A percentile compares a stretch with the other conserved stretches of the same genome.
Evolutionary conservation across 2,797 vertebrate genomes (phyloP).

Genomic region (Anguilla pacifica): DNA sequence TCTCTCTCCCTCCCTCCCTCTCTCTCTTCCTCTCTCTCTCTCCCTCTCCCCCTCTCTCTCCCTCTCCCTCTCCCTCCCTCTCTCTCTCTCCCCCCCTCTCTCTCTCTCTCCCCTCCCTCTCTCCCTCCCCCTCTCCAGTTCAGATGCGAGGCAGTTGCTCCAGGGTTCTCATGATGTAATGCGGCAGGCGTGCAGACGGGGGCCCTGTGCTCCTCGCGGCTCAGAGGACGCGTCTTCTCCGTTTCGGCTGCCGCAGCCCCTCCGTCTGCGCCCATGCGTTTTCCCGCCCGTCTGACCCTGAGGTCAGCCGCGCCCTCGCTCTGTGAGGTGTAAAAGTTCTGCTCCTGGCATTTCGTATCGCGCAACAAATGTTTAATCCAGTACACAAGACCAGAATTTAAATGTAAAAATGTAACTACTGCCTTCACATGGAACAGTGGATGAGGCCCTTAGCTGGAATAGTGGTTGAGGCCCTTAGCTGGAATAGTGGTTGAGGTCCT

Average conservation of each 20-base stretch:
- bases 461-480: too few relatives aligned
- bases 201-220: conserved; percentile 33
- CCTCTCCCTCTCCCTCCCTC: too few relatives aligned
- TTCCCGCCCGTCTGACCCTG: background rate
- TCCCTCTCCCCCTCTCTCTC: too few relatives aligned
- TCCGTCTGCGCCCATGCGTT: background rate
- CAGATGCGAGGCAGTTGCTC: conserved; percentile 38
- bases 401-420: background rate
- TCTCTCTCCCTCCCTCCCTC: too few relatives aligned
- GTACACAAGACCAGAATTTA: background rate
- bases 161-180: conserved; percentile 56
- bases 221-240: background rate
- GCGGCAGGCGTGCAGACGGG: conserved; percentile 41
- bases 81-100: too few relatives aligned
- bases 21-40: too few relatives aligned
- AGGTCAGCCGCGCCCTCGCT: background rate
- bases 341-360: background rate
- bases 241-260: background rate
- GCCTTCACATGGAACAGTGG: background rate
- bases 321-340: background rate
- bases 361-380: background rate
- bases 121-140: background rate
- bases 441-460: too few relatives aligned
- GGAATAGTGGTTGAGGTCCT: too few relatives aligned
- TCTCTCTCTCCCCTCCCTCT: too few relatives aligned